Percentiles rank a stretch among this genome's conserved stretches.
phyloP scores from a whole-genome alignment of 2,113 vertebrate genomes.

The Oryzias celebensis region DNA sequence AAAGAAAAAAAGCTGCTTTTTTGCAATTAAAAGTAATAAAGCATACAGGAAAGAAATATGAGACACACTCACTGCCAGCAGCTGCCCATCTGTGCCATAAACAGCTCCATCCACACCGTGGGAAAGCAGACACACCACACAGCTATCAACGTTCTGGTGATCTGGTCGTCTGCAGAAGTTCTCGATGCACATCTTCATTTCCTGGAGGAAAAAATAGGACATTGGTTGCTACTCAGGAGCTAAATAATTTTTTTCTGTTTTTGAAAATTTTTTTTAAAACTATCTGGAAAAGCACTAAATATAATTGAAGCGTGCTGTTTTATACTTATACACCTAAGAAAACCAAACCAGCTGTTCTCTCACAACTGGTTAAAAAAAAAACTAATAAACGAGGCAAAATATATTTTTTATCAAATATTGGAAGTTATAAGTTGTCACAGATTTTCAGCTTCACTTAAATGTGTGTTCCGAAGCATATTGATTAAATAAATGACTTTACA shows the following conservation, averaged over 20 bases:
- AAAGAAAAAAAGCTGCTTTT: not conserved
- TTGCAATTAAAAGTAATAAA: not conserved
- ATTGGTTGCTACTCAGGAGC: not conserved
- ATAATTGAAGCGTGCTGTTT: too few species aligned
- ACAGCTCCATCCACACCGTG: slow-evolving; percentile 92
- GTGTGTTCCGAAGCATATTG: too few species aligned
- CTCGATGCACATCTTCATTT: slow-evolving; percentile 84
- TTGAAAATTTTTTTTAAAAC: too few species aligned
- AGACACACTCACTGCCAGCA: slow-evolving; percentile 80
- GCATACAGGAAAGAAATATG: not conserved
- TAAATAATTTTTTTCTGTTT: not conserved
- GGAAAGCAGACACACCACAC: slow-evolving; percentile 89
- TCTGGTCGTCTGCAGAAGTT: slow-evolving; percentile 76
- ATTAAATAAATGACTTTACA: too few species aligned
- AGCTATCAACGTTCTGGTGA: slow-evolving; percentile 83
- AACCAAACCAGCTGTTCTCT: too few species aligned
- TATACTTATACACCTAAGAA: too few species aligned
- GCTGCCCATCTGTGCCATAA: slow-evolving; percentile 89
- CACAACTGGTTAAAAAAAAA: too few species aligned
- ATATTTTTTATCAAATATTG: not conserved
- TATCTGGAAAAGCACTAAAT: too few species aligned
- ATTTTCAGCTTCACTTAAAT: not conserved
- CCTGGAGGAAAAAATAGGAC: slow-evolving; percentile 67
- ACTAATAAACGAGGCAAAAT: too few species aligned
- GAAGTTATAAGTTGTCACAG: not conserved